Conservation (phyloP, 2,797 vertebrate genomes). For the Picus viridis region DNA sequence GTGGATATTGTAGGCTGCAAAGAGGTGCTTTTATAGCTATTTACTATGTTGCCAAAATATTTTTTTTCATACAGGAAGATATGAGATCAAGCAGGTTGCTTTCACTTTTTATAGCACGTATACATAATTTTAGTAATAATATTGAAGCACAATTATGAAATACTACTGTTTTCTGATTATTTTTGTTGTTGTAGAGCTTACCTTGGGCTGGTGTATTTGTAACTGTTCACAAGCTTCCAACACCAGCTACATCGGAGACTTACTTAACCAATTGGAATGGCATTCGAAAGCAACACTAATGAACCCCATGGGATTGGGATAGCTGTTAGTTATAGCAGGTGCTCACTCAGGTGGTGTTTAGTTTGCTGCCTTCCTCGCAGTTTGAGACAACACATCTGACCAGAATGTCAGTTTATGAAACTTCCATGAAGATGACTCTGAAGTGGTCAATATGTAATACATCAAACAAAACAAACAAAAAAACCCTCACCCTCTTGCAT, state of each 20-base stretch:
- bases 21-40: background rate
- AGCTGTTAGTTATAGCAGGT: background rate
- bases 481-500: accelerated
- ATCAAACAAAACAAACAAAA: background rate
- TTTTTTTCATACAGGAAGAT: slow-evolving; percentile 7
- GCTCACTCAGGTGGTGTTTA: background rate
- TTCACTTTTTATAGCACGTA: background rate
- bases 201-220: background rate
- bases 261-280: background rate
- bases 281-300: background rate
- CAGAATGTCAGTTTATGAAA: background rate
- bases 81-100: slow-evolving; percentile 16
- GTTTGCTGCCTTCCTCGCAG: too few species aligned
- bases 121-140: background rate
- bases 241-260: background rate
- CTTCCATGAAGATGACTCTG: background rate
- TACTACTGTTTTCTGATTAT: background rate
- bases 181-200: background rate
- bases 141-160: background rate
- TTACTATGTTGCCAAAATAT: background rate
- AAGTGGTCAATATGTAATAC: background rate
- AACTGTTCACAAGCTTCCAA: background rate
- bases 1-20: background rate
- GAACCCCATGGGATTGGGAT: background rate
- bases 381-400: too few species aligned